These are phyloP conservation scores for Montipora capricornis DNA, from an alignment of 64 coral and sea anemone species.

Conservation along the genomic window DNA sequence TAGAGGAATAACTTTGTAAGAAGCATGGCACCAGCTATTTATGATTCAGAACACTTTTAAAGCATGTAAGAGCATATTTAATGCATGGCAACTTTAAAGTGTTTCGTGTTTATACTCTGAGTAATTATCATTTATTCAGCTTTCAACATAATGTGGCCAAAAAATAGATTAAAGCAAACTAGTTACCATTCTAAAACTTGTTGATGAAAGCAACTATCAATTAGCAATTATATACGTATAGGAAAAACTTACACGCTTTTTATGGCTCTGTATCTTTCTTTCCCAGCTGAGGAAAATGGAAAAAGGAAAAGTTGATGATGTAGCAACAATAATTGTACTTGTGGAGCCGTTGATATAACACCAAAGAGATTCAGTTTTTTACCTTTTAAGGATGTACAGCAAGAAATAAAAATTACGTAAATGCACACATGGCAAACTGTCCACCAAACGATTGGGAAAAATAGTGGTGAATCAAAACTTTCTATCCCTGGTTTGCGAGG, in stretches of 20 bases:
- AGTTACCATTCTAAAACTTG: neutral
- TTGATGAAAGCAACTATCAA: neutral
- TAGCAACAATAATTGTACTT: neutral
- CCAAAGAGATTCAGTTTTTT: neutral
- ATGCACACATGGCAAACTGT: neutral
- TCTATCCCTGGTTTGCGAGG: constrained; percentile 11
- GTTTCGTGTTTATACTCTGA: neutral
- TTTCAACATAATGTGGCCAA: neutral
- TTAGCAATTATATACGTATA: neutral
- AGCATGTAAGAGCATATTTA: neutral
- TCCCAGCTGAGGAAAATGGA: constrained; percentile 79
- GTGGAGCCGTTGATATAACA: neutral
- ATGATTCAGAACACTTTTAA: neutral
- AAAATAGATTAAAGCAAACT: neutral
- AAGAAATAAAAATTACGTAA: neutral
- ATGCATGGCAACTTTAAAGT: neutral
- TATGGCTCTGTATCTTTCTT: constrained; percentile 99
- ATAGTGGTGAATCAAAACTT: neutral
- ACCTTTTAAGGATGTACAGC: neutral
- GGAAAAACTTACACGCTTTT: constrained; percentile 95
- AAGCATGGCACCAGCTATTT: neutral
- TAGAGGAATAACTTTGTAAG: neutral
- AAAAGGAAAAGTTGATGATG: neutral
- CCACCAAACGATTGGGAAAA: too few relatives aligned
- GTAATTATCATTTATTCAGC: neutral